These are phyloP conservation scores for Leptopilina drosophilae DNA, from an alignment of 2,888 invertebrate species.

Conservation along the genomic window DNA sequence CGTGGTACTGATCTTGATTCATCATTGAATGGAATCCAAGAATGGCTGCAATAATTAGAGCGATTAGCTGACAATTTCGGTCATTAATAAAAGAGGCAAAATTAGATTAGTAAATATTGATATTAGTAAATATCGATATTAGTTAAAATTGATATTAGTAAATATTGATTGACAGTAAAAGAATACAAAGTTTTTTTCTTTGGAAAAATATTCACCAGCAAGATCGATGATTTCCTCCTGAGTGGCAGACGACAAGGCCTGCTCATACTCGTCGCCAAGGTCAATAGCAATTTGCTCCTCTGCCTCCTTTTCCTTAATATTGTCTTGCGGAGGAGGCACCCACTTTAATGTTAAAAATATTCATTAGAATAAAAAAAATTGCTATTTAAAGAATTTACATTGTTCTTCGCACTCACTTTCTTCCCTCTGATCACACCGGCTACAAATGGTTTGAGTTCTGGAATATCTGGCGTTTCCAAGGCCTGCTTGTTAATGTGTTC, in stretches of 20 bases:
- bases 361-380: not conserved
- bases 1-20: slow-evolving; percentile 99
- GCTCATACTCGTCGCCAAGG: slow-evolving; percentile 95
- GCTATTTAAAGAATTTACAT: no score
- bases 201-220: slow-evolving; percentile 82
- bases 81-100: not conserved
- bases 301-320: slow-evolving; percentile 85
- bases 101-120: not conserved
- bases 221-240: slow-evolving; percentile 99
- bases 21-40: slow-evolving; percentile 99
- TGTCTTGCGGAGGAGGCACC: slow-evolving; percentile 87
- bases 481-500: slow-evolving; percentile 99
- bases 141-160: no score
- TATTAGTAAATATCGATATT: not conserved
- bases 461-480: slow-evolving; percentile 97
- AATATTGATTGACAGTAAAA: not conserved
- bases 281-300: slow-evolving; percentile 96
- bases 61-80: not conserved
- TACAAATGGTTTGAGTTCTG: slow-evolving; percentile 95
- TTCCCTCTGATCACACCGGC: slow-evolving; percentile 94
- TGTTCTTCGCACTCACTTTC: slow-evolving; percentile 80
- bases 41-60: slow-evolving; percentile 85
- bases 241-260: slow-evolving; percentile 90
- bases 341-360: slow-evolving; percentile 80
- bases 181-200: no score